These are phyloP conservation scores for Lepidurus couesii DNA, from an alignment of 1,140 invertebrate species.

Conservation along the genomic window DNA sequence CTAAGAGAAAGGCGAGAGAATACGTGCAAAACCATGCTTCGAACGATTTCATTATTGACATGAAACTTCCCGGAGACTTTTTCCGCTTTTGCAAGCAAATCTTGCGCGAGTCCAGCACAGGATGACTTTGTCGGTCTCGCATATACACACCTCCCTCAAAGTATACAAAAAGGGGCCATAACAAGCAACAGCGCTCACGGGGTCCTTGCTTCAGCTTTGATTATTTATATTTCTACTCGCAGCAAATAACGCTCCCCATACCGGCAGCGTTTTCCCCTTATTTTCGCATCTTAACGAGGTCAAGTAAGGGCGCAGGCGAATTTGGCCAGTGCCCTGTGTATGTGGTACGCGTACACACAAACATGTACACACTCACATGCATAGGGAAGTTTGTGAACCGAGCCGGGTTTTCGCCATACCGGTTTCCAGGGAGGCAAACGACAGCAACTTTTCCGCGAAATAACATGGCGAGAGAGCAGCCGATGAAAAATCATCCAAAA, in stretches of 20 bases:
- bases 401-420: neutral
- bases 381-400: neutral
- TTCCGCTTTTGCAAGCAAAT: neutral
- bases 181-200: constrained; percentile 20
- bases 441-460: constrained; percentile 9
- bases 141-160: constrained; percentile 15
- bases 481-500: constrained; percentile 16
- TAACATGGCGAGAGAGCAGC: neutral
- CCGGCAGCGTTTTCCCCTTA: constrained; percentile 11
- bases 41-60: too few species aligned
- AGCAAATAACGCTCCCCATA: neutral
- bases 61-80: too few species aligned
- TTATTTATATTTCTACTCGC: constrained; percentile 5
- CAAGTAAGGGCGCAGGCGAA: constrained; percentile 3
- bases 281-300: constrained; percentile 8
- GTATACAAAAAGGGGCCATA: constrained; percentile 2
- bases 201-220: neutral
- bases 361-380: neutral
- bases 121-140: neutral
- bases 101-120: neutral
- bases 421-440: neutral
- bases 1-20: too few species aligned
- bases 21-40: too few species aligned
- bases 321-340: constrained; percentile 1
- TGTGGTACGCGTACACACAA: neutral